These are phyloP conservation scores for Cryptus armator DNA, from an alignment of 2,888 invertebrate genomes.

Conservation along the genomic window DNA sequence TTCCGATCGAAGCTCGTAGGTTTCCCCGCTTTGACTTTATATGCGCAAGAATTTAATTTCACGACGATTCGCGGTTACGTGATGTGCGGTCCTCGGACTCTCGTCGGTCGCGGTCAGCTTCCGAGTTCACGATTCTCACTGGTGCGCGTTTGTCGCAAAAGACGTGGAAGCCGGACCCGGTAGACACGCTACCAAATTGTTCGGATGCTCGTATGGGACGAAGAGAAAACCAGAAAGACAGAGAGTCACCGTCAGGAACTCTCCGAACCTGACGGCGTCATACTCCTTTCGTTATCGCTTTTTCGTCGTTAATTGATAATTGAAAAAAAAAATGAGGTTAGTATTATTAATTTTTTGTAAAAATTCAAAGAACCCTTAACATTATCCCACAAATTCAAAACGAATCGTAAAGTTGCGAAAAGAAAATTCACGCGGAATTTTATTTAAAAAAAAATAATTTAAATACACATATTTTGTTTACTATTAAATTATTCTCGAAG, in stretches of 20 bases:
- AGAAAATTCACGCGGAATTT: no score
- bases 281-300: neutral
- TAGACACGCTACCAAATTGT: conserved; percentile 58
- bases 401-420: no score
- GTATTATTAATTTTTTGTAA: neutral
- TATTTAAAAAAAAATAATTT: no score
- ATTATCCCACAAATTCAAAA: no score
- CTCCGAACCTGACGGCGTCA: neutral
- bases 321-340: neutral
- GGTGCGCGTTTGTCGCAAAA: conserved; percentile 10
- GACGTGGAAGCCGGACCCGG: conserved; percentile 17
- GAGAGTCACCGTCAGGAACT: neutral
- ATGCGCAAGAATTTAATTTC: conserved; percentile 78
- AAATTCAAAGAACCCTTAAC: no score
- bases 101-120: conserved; percentile 60
- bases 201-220: conserved; percentile 59
- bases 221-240: conserved; percentile 11
- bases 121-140: conserved; percentile 38
- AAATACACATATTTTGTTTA: no score
- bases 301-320: neutral
- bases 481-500: no score
- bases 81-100: conserved; percentile 54
- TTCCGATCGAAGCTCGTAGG: conserved; percentile 24
- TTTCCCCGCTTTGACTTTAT: conserved; percentile 61
- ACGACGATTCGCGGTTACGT: conserved; percentile 43